Conservation (phyloP, 2,888 invertebrate genomes). For the Andrena bicolor region DNA sequence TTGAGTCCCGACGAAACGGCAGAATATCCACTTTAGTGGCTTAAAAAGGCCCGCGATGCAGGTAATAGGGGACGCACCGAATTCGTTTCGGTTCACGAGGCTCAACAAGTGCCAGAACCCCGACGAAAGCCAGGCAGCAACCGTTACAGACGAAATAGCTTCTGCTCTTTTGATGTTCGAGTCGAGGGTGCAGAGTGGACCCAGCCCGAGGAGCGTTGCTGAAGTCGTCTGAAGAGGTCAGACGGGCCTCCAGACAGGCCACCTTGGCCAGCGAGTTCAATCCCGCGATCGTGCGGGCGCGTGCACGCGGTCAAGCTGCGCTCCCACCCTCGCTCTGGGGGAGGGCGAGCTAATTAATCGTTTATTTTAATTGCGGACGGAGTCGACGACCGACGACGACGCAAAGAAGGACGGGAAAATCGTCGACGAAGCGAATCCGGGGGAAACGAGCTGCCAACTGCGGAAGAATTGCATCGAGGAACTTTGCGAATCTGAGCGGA, state of each 20-base stretch:
- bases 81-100: conserved; percentile 40
- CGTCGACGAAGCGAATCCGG: conserved; percentile 21
- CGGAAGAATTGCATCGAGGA: conserved; percentile 36
- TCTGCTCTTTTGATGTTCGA: conserved; percentile 72
- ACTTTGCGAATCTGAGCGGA: conserved; percentile 15
- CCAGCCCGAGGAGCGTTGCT: conserved; percentile 39
- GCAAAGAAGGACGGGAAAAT: conserved; percentile 5
- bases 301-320: background rate
- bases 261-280: background rate
- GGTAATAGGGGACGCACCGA: background rate
- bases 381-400: conserved; percentile 16
- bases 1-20: background rate
- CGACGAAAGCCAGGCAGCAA: conserved; percentile 23
- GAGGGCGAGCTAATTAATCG: conserved; percentile 55
- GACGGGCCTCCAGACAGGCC: conserved; percentile 4
- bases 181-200: conserved; percentile 39
- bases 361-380: conserved; percentile 61
- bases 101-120: conserved; percentile 73
- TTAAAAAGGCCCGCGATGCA: background rate
- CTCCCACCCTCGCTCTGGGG: background rate
- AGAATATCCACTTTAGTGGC: background rate
- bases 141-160: conserved; percentile 59
- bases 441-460: conserved; percentile 29
- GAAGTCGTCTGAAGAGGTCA: conserved; percentile 36
- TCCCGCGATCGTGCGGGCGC: conserved; percentile 17